Percentiles rank a stretch among this genome's conserved stretches.
Conservation (phyloP, 2,797 vertebrate species). For the Scolopax rusticola region DNA sequence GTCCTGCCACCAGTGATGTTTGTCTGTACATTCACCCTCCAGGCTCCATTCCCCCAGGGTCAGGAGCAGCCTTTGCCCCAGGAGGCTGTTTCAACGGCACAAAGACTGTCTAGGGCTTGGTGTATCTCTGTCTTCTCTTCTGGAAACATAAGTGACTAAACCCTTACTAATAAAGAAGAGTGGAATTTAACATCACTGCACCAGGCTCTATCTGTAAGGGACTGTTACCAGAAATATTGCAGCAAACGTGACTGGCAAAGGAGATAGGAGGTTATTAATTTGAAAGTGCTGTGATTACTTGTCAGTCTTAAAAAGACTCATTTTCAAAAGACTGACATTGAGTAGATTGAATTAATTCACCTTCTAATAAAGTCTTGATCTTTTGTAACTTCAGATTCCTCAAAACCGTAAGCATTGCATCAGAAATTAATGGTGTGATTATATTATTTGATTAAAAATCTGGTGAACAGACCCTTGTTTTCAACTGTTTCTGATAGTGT, state of each 20-base stretch:
- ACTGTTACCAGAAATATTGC: not conserved
- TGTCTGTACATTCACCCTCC: not conserved
- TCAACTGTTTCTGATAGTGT: not conserved
- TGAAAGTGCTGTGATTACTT: not conserved
- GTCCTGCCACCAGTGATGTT: not conserved
- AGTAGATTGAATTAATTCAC: not conserved
- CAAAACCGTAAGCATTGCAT: not conserved
- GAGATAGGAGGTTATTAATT: not conserved
- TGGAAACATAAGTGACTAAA: not conserved
- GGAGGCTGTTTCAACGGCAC: fast-evolving
- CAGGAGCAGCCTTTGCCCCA: not conserved
- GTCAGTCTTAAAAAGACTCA: not conserved
- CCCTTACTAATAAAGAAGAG: not conserved
- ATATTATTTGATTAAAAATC: not conserved
- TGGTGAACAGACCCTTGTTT: not conserved
- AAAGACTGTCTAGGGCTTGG: not conserved
- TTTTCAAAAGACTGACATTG: not conserved
- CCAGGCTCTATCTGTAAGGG: not conserved
- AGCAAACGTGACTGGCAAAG: not conserved
- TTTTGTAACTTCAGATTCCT: not conserved
- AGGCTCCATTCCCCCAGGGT: not conserved
- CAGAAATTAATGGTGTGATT: not conserved
- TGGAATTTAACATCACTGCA: not conserved
- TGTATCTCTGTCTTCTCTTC: not conserved
- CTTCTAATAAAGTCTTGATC: not conserved